Conservation (phyloP, 1,140 invertebrate genomes). For the Drosophila mojavensis region DNA sequence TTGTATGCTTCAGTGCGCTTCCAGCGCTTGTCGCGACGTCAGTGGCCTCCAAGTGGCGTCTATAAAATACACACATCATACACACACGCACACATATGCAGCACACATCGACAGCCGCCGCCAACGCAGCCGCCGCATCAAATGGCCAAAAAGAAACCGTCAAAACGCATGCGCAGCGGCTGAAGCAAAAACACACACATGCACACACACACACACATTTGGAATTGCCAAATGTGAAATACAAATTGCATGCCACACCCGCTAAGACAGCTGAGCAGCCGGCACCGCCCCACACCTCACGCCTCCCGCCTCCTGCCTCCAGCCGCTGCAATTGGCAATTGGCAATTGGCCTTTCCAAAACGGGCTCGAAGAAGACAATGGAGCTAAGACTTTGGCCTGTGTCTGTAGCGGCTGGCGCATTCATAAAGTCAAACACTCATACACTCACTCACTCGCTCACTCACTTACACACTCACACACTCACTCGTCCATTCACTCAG, state of each 20-base stretch:
- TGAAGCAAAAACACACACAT: background rate
- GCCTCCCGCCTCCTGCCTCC: background rate
- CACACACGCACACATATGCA: conserved; percentile 20
- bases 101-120: conserved; percentile 1
- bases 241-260: conserved; percentile 75
- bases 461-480: conserved; percentile 18
- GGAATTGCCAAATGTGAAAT: conserved; percentile 71
- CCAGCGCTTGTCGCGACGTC: conserved; percentile 34
- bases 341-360: conserved; percentile 52
- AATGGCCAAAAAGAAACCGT: conserved; percentile 29
- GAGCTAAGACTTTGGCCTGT: background rate
- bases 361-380: conserved; percentile 46
- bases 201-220: background rate
- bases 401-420: background rate
- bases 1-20: conserved; percentile 47
- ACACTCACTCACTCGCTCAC: conserved; percentile 1
- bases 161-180: conserved; percentile 46
- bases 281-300: background rate
- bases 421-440: conserved; percentile 8
- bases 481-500: conserved; percentile 40
- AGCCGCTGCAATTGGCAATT: conserved; percentile 27
- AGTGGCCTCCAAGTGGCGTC: conserved; percentile 47
- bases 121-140: conserved; percentile 26
- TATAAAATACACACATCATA: conserved; percentile 14
- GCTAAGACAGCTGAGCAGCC: conserved; percentile 12